Base-by-base conservation (phyloP, 2,113 vertebrate genomes). In the Oceanites oceanicus region DNA sequence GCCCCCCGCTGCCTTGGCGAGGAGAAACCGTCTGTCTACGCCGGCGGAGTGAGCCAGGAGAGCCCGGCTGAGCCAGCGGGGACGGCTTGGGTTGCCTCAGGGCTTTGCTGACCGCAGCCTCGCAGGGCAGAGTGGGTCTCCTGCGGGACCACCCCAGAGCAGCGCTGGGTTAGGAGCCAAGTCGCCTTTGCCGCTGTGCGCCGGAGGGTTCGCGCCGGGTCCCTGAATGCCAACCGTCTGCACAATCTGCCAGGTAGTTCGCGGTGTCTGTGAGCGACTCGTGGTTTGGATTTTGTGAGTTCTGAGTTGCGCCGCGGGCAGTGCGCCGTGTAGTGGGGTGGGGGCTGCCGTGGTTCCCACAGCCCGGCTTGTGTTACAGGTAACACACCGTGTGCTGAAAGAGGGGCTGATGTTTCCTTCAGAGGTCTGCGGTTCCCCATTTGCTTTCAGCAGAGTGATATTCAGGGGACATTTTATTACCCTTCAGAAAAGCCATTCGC, bases 121-220 rank as follows among this genome's bases (percentile, higher is more conserved):
- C 3, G 1, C 38, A 10, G 52, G 22, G 38, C 9, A 52, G 50
- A 18, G 58, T 2, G 2, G 13, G 6, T 74, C 34, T 13, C 27
- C 32, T 3, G 10, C 0, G 4, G 63, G 36, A 27, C 45, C 12
- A 1, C 2, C 32, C 34, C 1, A 23, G 10, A 5, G 52, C 73
- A 42, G 78, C 23, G 74, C 45, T 47, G 75, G 22, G 0, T 32
- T 55, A 59, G 70, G 59, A 83, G 36, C 16, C 4, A 0, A 25
- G 22, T 7, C 2, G 3, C 58, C 45, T 66, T 15, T 7, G 29
- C 36, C 1, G 18, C 55, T 8, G 10, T 5, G 12, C 1, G 2
- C 4, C 30, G 52, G 34, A 42, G 45, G 78, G 15, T n/a, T 44
- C 3, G 0, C 29, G 7, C 8, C 4, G 9, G 53, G 53, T 11